These are phyloP conservation scores for Tiliqua scincoides DNA, from an alignment of 2,113 vertebrate species.

Conservation along the genomic window DNA sequence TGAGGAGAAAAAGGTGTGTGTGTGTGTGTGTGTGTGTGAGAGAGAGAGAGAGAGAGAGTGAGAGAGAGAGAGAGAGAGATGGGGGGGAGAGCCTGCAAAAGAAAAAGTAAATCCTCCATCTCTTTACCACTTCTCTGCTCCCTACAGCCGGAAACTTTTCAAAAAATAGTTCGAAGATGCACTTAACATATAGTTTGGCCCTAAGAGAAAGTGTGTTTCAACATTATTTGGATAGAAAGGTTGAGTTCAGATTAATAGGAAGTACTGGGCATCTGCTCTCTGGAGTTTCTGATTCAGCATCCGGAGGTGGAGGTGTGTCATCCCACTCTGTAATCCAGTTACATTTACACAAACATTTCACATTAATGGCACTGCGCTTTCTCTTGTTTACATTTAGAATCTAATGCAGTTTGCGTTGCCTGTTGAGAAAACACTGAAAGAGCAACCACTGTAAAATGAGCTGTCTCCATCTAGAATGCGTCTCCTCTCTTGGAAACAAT, in stretches of 20 bases:
- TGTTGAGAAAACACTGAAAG: conserved; percentile 52
- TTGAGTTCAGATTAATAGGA: conserved; percentile 3
- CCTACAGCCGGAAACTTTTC: not conserved
- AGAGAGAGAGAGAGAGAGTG: not conserved
- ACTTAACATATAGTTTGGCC: not conserved
- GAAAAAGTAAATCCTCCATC: too few species aligned
- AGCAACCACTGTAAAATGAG: conserved; percentile 67
- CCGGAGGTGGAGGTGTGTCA: conserved; percentile 30
- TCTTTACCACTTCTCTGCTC: not conserved
- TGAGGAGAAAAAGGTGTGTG: not conserved
- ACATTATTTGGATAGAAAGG: not conserved
- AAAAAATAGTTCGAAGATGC: not conserved
- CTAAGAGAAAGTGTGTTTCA: not conserved
- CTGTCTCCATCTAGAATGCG: conserved; percentile 55
- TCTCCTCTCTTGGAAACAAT: conserved; percentile 71
- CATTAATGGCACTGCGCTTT: conserved; percentile 42
- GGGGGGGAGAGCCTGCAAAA: too few species aligned
- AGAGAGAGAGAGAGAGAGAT: not conserved
- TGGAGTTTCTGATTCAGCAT: conserved; percentile 27
- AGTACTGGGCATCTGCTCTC: not conserved
- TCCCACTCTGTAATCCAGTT: conserved; percentile 38
- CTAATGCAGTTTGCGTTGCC: conserved; percentile 63
- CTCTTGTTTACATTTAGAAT: conserved; percentile 56
- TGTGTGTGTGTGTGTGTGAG: not conserved
- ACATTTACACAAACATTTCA: conserved; percentile 51